Evolutionary conservation across 1,140 invertebrate genomes (phyloP).

Genomic region (Zaprionus capensis): DNA sequence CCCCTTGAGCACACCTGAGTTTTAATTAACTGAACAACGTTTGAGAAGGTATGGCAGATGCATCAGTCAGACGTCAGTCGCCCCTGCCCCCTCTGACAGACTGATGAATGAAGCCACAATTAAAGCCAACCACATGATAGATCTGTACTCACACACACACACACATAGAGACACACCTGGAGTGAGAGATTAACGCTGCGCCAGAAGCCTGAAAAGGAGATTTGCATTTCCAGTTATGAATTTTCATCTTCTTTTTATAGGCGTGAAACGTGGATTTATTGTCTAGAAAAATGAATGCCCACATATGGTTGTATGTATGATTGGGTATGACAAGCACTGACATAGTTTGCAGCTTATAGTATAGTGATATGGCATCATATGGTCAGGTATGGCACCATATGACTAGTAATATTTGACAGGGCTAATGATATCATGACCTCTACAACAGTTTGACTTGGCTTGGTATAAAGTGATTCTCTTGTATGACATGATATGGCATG

Average conservation of each 20-base stretch:
- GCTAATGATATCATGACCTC: no score
- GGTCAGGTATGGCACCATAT: no score
- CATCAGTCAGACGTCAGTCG: background rate
- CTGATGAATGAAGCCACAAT: conserved; percentile 31
- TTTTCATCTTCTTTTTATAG: background rate
- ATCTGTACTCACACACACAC: conserved; percentile 1
- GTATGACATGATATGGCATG: background rate
- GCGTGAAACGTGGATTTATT: conserved; percentile 3
- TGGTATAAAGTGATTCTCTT: no score
- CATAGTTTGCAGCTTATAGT: no score
- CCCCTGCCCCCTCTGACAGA: background rate
- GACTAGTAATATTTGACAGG: no score
- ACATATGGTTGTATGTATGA: background rate
- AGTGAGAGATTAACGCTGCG: conserved; percentile 1
- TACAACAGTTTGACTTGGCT: no score
- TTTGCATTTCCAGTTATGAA: conserved; percentile 3
- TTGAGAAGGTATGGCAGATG: background rate
- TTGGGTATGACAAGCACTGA: no score
- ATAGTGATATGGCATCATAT: no score
- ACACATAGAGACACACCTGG: background rate
- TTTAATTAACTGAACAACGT: conserved; percentile 32
- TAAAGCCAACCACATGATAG: conserved; percentile 8
- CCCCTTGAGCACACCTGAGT: conserved; percentile 21
- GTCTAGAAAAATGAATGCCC: background rate
- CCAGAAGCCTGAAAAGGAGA: conserved; percentile 2